These are phyloP conservation scores for Diplodus sargus DNA, from an alignment of 2,797 vertebrate species.

Conservation along the genomic window DNA sequence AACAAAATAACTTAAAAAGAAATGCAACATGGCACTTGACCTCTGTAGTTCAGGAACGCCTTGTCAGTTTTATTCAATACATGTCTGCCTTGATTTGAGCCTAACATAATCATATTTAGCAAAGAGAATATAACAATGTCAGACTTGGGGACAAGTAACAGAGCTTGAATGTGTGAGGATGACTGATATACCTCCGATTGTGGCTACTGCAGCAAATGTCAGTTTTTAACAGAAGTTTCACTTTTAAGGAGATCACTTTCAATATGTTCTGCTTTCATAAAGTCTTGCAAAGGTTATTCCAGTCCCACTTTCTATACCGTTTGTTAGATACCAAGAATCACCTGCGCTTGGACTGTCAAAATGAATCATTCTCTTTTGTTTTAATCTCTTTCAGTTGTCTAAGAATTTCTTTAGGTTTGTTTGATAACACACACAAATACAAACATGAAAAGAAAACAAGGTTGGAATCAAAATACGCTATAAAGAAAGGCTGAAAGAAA, in stretches of 20 bases:
- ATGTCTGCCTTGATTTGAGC: neutral
- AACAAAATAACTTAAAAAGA: neutral
- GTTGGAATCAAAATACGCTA: constrained; percentile 15
- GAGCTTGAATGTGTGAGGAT: neutral
- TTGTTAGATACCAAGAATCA: constrained; percentile 17
- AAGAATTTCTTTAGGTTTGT: neutral
- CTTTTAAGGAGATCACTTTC: constrained; percentile 1
- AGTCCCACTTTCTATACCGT: constrained; percentile 2
- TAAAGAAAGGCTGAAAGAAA: constrained; percentile 9
- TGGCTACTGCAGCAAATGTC: constrained; percentile 7
- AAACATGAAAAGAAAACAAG: constrained; percentile 8
- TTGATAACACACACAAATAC: constrained; percentile 21
- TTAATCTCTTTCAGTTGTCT: constrained; percentile 18
- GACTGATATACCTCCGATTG: neutral
- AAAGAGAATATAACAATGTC: neutral
- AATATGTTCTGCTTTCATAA: neutral
- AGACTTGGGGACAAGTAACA: neutral
- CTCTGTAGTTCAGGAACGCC: neutral
- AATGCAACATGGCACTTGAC: neutral
- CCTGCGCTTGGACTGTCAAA: constrained; percentile 11
- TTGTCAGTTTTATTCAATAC: neutral
- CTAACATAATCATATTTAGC: neutral
- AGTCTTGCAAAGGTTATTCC: neutral
- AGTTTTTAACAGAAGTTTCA: constrained; percentile 32
- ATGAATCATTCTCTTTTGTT: constrained; percentile 17